Evolutionary conservation across 2,797 vertebrate species (phyloP), one percentile per base, ranked within the genome.

Genomic region (Myotis vivesi): DNA sequence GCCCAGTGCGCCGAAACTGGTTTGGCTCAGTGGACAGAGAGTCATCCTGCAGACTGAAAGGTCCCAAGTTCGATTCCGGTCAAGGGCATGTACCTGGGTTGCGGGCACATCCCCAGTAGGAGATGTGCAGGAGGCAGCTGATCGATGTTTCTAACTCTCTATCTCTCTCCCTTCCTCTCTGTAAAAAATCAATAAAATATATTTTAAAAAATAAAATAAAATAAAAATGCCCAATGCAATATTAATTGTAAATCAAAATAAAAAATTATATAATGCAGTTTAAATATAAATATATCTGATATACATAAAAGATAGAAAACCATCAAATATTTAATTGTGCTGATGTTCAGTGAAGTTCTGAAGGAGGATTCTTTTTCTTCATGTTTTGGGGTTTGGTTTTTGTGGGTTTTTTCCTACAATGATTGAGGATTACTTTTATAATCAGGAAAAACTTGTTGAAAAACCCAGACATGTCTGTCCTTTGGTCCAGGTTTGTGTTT

Each of bases 401-500:
- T 25, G 44, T 44, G 44, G 44, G 33, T 62, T 88, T 17, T 64
- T 83, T 72, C 4, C 68, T 76, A 17, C 6, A 51, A 4, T 19
- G 72, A 73, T 46, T 49, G 51, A 3, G 57, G 25, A 68, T 93
- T 82, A 19, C n/a, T 76, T 95, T 19, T 36, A 41, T 51, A 68
- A 87, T 25, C 76, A 76, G 76, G 66, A 89, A 89, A 71, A 89
- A 25, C 8, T 62, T 59, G 17, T 81, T 82, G 91, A 16, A 77
- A 92, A 88, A 3, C 72, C 53, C 72, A 57, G 88, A 41, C 46
- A 68, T 1, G 30, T 53, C 73, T 55, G 30, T 49, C 9, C 64
- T 7, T 41, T 28, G 36, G 68, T 51, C 73, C 92, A 49, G 49
- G 59, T 85, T 49, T 92, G 75, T 94, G 93, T 89, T 89, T 83